phyloP scores from a whole-genome alignment of 2,797 vertebrate genomes.

The Chanos chanos region DNA sequence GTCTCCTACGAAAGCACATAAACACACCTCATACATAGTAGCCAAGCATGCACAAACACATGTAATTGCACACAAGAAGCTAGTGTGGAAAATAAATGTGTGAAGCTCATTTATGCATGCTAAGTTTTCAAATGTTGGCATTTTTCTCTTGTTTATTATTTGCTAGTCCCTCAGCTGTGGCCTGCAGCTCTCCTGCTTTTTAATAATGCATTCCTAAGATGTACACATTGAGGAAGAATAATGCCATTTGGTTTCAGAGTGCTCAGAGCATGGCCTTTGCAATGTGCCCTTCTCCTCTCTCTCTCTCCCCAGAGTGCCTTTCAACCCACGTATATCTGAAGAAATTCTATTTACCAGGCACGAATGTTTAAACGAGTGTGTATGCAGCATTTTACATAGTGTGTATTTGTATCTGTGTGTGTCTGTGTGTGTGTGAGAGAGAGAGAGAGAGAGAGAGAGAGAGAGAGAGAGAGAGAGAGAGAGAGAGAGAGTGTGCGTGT shows the following conservation, averaged over 20 bases:
- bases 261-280: slow-evolving; percentile 39
- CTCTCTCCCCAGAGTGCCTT: slow-evolving; percentile 44
- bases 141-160: slow-evolving; percentile 45
- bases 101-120: too few species aligned
- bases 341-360: slow-evolving; percentile 44
- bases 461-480: slow-evolving; percentile 13
- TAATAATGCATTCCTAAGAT: slow-evolving; percentile 48
- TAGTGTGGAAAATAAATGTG: too few species aligned
- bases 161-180: slow-evolving; percentile 30
- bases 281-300: slow-evolving; percentile 39
- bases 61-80: too few species aligned
- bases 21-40: too few species aligned
- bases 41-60: too few species aligned
- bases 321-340: slow-evolving; percentile 46
- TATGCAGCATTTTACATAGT: slow-evolving; percentile 18
- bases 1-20: too few species aligned
- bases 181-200: slow-evolving; percentile 43
- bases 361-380: slow-evolving; percentile 21
- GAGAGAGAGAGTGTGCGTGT: slow-evolving; percentile 3
- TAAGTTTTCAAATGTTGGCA: slow-evolving; percentile 37
- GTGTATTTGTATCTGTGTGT: slow-evolving; percentile 15
- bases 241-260: slow-evolving; percentile 47
- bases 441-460: slow-evolving; percentile 16
- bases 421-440: slow-evolving; percentile 20
- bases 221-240: slow-evolving; percentile 38